Conservation (phyloP, 37 sponge, comb jelly and placozoan genomes). For the Mnemiopsis leidyi region DNA sequence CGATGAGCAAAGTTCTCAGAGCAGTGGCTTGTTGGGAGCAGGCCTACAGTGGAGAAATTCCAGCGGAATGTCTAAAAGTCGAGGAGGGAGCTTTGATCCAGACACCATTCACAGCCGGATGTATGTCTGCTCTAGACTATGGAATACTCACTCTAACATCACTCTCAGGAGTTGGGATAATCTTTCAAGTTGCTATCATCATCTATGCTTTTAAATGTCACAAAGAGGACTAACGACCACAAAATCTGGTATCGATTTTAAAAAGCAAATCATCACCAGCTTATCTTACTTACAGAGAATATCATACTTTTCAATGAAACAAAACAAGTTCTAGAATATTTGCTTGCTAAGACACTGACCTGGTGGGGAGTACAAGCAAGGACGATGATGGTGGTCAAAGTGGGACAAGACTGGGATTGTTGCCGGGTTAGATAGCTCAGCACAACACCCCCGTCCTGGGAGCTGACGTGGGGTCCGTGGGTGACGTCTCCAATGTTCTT, state of each 20-base stretch:
- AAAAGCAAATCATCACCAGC: too few species aligned
- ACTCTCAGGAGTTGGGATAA: neutral
- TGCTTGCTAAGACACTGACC: too few species aligned
- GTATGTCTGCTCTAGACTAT: neutral
- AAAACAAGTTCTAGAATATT: too few species aligned
- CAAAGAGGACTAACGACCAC: too few species aligned
- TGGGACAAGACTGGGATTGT: neutral
- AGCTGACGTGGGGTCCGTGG: neutral
- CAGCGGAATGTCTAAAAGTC: neutral
- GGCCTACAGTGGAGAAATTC: neutral
- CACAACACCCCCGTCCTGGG: constrained; percentile 19
- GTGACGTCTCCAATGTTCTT: neutral
- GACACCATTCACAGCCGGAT: neutral
- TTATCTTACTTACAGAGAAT: too few species aligned
- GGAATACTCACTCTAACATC: neutral
- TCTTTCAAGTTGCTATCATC: neutral
- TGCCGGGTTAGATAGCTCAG: neutral
- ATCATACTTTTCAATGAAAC: too few species aligned
- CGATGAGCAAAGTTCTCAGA: neutral
- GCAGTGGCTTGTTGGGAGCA: neutral
- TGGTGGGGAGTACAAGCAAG: neutral
- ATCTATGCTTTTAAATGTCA: neutral
- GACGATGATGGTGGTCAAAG: neutral
- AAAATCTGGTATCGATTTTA: too few species aligned
- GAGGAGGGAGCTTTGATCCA: constrained; percentile 15